phyloP scores from a whole-genome alignment of 35 echinoderm and acorn worm genomes.

The Lytechinus pictus region DNA sequence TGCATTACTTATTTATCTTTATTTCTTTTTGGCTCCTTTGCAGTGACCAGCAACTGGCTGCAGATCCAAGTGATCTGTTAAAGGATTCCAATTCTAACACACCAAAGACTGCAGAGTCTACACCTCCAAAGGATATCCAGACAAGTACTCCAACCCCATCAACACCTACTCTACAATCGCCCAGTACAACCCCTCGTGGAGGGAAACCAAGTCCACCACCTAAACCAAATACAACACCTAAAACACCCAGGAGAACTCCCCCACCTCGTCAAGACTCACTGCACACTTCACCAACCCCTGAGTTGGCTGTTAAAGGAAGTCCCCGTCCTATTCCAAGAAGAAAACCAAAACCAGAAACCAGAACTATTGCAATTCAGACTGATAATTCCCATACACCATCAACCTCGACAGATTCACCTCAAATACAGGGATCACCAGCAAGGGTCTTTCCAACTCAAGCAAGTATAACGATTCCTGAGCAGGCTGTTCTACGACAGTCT shows the following conservation, averaged over 20 bases:
- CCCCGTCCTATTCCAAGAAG: slow-evolving; percentile 45
- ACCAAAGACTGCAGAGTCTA: slow-evolving; percentile 39
- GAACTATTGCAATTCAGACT: slow-evolving; percentile 67
- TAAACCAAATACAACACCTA: neutral
- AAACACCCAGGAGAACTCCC: slow-evolving; percentile 4
- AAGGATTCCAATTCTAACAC: slow-evolving; percentile 50
- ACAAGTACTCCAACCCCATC: neutral
- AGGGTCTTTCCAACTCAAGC: slow-evolving; percentile 44
- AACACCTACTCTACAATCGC: neutral
- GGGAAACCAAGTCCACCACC: neutral
- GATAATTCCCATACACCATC: slow-evolving; percentile 15
- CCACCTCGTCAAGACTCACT: slow-evolving; percentile 24
- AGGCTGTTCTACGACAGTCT: slow-evolving; percentile 15
- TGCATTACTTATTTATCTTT: neutral
- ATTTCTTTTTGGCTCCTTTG: neutral
- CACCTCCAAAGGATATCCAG: neutral
- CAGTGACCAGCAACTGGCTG: neutral
- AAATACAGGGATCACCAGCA: neutral
- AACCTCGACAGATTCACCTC: neutral
- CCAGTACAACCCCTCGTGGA: neutral
- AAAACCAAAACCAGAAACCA: slow-evolving; percentile 56
- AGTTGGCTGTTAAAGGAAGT: slow-evolving; percentile 23
- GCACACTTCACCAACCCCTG: neutral
- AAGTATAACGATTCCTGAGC: neutral
- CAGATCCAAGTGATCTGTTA: neutral